Base-by-base conservation (phyloP, 1,140 invertebrate genomes). In the Hylaeus volcanicus region DNA sequence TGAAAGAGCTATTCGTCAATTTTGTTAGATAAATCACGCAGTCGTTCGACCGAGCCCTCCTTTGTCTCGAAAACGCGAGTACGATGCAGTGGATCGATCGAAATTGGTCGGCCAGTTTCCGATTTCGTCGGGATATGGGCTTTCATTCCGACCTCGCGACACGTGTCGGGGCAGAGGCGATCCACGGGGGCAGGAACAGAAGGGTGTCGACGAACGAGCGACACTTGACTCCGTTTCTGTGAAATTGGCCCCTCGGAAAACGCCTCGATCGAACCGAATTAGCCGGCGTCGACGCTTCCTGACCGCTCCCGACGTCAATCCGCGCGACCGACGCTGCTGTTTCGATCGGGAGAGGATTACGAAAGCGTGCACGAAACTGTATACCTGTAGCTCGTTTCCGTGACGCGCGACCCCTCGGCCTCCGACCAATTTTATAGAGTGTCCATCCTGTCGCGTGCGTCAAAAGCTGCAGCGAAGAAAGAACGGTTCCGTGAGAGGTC, bases 141-240 rank as follows among this genome's bases (percentile, higher is more conserved):
- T 26, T 26, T 26, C 26, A 26, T 26, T 26, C 77, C 79, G 71
- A 64, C 48, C 55, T 74, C 64, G 73, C 45, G 70, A 65, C 84
- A 85, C 84, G 84, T 86, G 84, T 58, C 83, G 41, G 26, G 26
- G 26, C 26, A 26, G 26, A 26, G 26, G 26, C 26, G 26, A 26
- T 26, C 26, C 26, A 26, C 26, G 26, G 26, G 60, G 63, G 66
- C 37, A 45, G 48, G 60, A 63, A 53, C 41, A 60, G 55, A 43
- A 83, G 89, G 87, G 90, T 90, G 89, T 88, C 82, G 77, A 81
- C 82, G 86, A 85, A 86, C 86, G 89, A 83, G 81, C 84, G 89
- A 91, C 91, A 91, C 90, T 92, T 91, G 90, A 92, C 90, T 91
- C 86, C 64, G 84, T 74, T 86, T 80, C 61, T 51, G 70, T 26